Evolutionary conservation across 2,888 invertebrate genomes (phyloP).

Genomic region (Abrostola triplasia): DNA sequence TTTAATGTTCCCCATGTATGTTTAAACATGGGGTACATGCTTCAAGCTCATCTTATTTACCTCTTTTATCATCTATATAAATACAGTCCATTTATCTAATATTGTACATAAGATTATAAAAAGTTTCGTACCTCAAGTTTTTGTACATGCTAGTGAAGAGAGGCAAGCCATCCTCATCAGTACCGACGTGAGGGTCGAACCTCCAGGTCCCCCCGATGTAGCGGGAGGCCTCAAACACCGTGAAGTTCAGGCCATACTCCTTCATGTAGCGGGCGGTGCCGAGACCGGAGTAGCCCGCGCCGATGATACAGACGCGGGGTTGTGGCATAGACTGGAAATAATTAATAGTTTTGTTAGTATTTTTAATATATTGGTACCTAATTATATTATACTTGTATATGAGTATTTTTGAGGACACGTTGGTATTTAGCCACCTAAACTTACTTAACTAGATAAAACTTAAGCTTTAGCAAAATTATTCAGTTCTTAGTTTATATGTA

Average conservation of each 20-base stretch:
- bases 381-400: no score
- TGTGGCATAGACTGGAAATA: slow-evolving; percentile 61
- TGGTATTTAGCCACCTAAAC: no score
- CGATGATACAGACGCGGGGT: slow-evolving; percentile 88
- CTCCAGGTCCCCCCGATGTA: slow-evolving; percentile 94
- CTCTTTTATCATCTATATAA: no score
- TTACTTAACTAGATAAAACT: no score
- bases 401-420: no score
- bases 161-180: slow-evolving; percentile 90
- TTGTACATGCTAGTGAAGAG: slow-evolving; percentile 95
- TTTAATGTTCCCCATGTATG: no score
- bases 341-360: neutral
- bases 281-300: slow-evolving; percentile 93
- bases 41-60: no score
- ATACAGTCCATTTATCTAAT: neutral
- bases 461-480: no score
- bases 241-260: slow-evolving; percentile 83
- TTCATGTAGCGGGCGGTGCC: slow-evolving; percentile 89
- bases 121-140: slow-evolving; percentile 84
- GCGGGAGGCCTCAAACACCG: slow-evolving; percentile 91
- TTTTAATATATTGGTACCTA: no score
- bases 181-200: slow-evolving; percentile 90
- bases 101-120: neutral
- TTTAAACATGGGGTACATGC: no score
- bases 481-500: no score